Conservation (phyloP, 64 coral and sea anemone genomes). For the Anthopleura sola region DNA sequence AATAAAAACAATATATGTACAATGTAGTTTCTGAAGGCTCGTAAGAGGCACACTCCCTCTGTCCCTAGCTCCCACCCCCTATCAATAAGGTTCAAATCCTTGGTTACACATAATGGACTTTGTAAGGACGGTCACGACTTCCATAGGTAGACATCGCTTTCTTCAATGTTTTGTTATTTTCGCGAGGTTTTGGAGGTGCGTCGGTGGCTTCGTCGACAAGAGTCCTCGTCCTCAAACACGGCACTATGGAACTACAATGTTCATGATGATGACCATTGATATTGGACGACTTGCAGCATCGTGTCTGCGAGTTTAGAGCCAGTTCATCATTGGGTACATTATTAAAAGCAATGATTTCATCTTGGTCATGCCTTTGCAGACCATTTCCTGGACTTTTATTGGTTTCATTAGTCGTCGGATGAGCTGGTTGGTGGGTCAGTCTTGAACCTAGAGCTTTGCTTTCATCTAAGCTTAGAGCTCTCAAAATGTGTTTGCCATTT, state of each 20-base stretch:
- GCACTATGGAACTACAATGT: neutral
- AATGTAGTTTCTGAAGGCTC: too few species aligned
- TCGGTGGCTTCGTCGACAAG: neutral
- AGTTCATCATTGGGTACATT: neutral
- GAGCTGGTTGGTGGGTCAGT: neutral
- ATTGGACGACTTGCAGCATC: neutral
- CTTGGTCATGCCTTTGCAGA: neutral
- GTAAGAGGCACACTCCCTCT: too few species aligned
- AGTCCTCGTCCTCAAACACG: neutral
- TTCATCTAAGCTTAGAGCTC: neutral
- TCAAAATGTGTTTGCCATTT: neutral
- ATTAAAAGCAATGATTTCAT: neutral
- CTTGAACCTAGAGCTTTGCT: neutral
- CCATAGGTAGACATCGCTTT: conserved; percentile 1
- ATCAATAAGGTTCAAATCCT: neutral
- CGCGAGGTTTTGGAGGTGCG: neutral
- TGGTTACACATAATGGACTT: neutral
- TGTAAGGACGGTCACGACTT: neutral
- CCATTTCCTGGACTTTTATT: neutral
- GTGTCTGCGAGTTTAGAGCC: neutral
- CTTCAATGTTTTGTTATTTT: neutral
- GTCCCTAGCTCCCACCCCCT: too few species aligned
- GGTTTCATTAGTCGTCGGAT: neutral
- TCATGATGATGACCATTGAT: neutral
- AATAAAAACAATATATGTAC: too few species aligned